These are phyloP conservation scores for Hydractinia symbiolongicarpus DNA, from an alignment of 30 jellyfish, hydroid and myxozoan genomes.

Conservation along the genomic window DNA sequence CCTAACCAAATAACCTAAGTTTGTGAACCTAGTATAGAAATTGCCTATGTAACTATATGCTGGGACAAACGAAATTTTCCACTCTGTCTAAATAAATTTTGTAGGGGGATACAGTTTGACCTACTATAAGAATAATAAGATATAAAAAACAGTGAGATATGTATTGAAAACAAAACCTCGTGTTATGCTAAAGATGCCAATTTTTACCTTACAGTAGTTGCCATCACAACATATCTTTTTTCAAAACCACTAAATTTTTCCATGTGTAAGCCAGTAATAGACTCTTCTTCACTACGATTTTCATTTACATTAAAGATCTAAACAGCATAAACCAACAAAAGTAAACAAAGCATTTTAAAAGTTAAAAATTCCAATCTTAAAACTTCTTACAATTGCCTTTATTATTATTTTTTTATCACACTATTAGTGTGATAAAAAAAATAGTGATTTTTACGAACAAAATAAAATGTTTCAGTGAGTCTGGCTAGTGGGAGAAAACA, in stretches of 20 bases:
- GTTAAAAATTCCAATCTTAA: no score
- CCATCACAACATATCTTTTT: constrained; percentile 51
- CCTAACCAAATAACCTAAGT: no score
- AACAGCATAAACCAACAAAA: not conserved
- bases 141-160: not conserved
- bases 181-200: not conserved
- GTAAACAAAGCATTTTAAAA: no score
- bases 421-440: no score
- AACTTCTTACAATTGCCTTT: no score
- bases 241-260: constrained; percentile 71
- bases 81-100: not conserved
- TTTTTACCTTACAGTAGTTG: constrained; percentile 71
- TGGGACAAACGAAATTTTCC: not conserved
- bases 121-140: not conserved
- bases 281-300: constrained; percentile 39
- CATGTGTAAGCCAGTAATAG: constrained; percentile 61
- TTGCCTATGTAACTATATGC: no score
- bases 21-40: not conserved
- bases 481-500: no score
- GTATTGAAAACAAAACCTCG: not conserved
- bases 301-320: constrained; percentile 65
- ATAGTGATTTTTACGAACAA: no score
- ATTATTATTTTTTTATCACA: no score
- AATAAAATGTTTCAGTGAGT: no score
- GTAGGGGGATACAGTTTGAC: not conserved